phyloP scores from a whole-genome alignment of 2,797 vertebrate species.

The Chrosomus eos region DNA sequence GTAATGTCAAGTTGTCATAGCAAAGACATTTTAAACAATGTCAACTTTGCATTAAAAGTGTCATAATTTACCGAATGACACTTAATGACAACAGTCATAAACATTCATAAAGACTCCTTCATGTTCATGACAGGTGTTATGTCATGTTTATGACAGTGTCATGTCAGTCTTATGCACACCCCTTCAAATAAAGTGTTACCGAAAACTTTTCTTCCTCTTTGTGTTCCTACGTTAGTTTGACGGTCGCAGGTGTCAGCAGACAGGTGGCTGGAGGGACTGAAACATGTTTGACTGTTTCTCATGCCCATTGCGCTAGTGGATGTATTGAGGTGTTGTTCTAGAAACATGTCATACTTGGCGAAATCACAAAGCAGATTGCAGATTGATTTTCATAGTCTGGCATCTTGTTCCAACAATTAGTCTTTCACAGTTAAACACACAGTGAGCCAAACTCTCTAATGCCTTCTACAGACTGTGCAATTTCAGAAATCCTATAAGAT shows the following conservation, averaged over 20 bases:
- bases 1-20: too few relatives aligned
- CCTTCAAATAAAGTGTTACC: too few relatives aligned
- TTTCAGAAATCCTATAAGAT: neutral
- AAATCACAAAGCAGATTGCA: constrained; percentile 3
- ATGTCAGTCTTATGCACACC: too few relatives aligned
- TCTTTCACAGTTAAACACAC: constrained; percentile 4
- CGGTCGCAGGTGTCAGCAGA: neutral
- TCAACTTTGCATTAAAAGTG: too few relatives aligned
- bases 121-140: too few relatives aligned
- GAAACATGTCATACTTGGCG: neutral
- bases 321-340: constrained; percentile 1
- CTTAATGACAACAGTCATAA: too few relatives aligned
- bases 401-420: constrained; percentile 5
- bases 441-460: constrained; percentile 6
- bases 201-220: neutral
- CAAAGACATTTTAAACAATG: too few relatives aligned
- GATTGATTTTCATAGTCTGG: constrained; percentile 22
- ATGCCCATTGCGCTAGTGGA: neutral
- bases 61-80: too few relatives aligned
- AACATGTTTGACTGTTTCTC: neutral
- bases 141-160: too few relatives aligned
- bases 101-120: too few relatives aligned
- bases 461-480: neutral
- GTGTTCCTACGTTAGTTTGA: neutral
- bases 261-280: neutral